Evolutionary conservation across 2,113 vertebrate genomes (phyloP), one percentile per base, ranked within the genome.

Genomic region (Semnopithecus entellus): DNA sequence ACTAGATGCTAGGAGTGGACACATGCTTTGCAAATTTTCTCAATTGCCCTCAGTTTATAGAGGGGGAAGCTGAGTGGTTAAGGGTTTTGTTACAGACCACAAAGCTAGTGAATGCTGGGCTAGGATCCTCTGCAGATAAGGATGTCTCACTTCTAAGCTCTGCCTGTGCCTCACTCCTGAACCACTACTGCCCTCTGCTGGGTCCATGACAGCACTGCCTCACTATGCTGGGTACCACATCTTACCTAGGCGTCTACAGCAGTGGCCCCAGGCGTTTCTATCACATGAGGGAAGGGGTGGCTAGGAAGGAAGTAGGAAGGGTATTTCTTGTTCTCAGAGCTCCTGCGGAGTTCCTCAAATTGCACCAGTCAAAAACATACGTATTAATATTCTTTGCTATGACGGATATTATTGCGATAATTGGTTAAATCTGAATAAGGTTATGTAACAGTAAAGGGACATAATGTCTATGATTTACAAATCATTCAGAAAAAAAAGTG

Each of bases 171-270:
- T 92, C 23, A 18, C 35, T 72, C 40, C 48, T 90, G 79, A 32
- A 22, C 38, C 61, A 20, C 90, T 16, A 43, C 82, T 91, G 92
- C 92, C 94, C 94, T 95, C 97, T 96, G 68, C 95, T 79, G 83
- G 96, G 32, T 59, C 2, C 1, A 1, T 6, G 1, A 3, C n/a
- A 61, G 59, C 89, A 91, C 52, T 95, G 78, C 72, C 57, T 27
- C 3, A 1, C 61, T 66, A 68, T 30, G 18, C 52, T 35, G 57
- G 2, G 35, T 3, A 55, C 23, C 30, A 0, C 2, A 1, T 22
- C 79, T 66, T 35, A 57, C 32, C 13, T 6, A 6, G 30, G 23
- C 50, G 12, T 55, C 38, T 32, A 38, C 10, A 35, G 45, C 6
- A 18, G 3, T 25, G 2, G 68, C 25, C 16, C 30, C 4, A n/a